A percentile compares a stretch with the other conserved stretches of the same genome.
Conservation (phyloP, 1,140 invertebrate species). For the Drosophila punjabiensis region DNA sequence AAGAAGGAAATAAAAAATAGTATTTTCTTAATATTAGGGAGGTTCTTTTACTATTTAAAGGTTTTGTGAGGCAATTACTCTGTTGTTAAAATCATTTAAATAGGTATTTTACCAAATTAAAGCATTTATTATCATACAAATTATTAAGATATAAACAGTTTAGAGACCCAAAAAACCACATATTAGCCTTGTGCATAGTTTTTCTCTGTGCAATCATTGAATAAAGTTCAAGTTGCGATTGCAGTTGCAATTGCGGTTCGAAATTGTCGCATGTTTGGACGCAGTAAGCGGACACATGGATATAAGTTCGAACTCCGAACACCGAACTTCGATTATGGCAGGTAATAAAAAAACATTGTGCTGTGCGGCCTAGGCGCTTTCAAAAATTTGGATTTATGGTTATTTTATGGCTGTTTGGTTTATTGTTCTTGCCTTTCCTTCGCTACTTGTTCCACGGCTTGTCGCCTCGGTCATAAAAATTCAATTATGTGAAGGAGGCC, state of each 20-base stretch:
- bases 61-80: no score
- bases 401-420: conserved; percentile 63
- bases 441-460: conserved; percentile 34
- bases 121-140: no score
- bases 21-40: background rate
- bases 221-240: conserved; percentile 25
- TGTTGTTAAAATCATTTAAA: no score
- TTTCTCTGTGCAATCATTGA: conserved; percentile 1
- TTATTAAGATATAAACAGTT: background rate
- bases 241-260: conserved; percentile 23
- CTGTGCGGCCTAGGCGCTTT: conserved; percentile 49
- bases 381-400: conserved; percentile 49
- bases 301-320: conserved; percentile 32
- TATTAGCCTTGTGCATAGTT: conserved; percentile 4
- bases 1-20: no score
- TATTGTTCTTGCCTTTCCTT: conserved; percentile 42
- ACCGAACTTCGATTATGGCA: conserved; percentile 73
- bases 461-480: conserved; percentile 68
- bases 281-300: conserved; percentile 57
- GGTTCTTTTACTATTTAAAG: background rate
- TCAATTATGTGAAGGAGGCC: conserved; percentile 66
- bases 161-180: background rate
- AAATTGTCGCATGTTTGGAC: conserved; percentile 71
- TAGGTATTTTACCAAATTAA: no score
- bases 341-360: conserved; percentile 61